Evolutionary conservation across 1,140 invertebrate genomes (phyloP).

Genomic region (Drosophila ironensis): DNA sequence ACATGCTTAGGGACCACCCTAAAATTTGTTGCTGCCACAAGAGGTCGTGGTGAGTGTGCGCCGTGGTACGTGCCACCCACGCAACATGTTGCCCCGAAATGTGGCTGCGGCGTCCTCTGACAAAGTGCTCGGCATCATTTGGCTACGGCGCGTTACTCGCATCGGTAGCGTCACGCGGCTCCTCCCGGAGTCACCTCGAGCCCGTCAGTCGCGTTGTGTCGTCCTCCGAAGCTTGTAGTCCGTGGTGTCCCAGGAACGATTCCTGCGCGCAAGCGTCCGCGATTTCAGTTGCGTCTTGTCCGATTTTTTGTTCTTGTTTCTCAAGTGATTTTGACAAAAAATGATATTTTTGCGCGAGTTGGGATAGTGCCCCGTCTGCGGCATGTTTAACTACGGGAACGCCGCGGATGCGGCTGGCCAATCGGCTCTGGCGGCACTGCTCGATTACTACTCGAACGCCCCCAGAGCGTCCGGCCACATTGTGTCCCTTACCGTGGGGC

Average conservation of each 20-base stretch:
- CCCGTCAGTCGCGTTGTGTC: neutral
- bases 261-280: constrained; percentile 1
- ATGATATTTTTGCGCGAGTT: neutral
- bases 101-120: neutral
- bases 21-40: constrained; percentile 36
- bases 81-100: constrained; percentile 34
- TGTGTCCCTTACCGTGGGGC: constrained; percentile 41
- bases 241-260: neutral
- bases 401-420: constrained; percentile 11
- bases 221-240: neutral
- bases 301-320: neutral
- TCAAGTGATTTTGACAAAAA: neutral
- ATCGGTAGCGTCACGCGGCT: constrained; percentile 40
- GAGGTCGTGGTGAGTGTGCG: constrained; percentile 48
- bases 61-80: constrained; percentile 1
- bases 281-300: neutral
- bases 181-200: neutral
- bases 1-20: no score
- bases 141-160: constrained; percentile 55
- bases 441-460: constrained; percentile 59
- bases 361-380: neutral
- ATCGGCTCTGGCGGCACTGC: constrained; percentile 26
- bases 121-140: constrained; percentile 38
- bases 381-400: constrained; percentile 22
- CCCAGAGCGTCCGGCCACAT: constrained; percentile 56